A percentile compares a stretch with the other conserved stretches of the same genome.
phyloP scores from a whole-genome alignment of 2,797 vertebrate genomes.

The Oreochromis grahami region DNA sequence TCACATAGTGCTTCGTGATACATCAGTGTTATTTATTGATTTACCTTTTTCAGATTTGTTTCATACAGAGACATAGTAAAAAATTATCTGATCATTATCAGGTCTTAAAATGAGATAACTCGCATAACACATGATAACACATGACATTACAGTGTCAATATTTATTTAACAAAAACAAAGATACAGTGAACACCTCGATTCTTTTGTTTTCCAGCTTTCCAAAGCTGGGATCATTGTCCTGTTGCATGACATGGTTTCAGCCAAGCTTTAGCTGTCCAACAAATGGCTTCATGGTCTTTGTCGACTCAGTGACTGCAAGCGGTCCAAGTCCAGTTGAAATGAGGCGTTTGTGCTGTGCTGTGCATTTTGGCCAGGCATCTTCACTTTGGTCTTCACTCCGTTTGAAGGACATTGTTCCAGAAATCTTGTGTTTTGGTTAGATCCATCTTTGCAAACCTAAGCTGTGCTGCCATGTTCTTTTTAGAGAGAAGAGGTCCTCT shows the following conservation, averaged over 20 bases:
- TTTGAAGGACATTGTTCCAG: neutral
- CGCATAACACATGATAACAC: rapidly evolving
- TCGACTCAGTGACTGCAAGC: no score
- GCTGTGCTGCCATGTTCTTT: neutral
- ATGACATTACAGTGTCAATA: neutral
- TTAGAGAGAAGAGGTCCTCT: neutral
- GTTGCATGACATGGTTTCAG: neutral
- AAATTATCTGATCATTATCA: neutral
- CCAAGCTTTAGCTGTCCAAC: neutral
- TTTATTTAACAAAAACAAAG: neutral
- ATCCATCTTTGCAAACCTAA: neutral
- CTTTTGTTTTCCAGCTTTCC: neutral
- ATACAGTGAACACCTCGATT: neutral
- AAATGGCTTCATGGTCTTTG: no score
- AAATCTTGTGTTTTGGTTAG: neutral
- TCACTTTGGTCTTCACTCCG: rapidly evolving
- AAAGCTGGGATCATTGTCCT: neutral
- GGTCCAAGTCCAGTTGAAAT: neutral
- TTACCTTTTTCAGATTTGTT: neutral
- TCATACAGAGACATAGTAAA: neutral
- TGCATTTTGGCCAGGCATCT: neutral
- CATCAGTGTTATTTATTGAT: neutral
- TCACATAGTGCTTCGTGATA: neutral
- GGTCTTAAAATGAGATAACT: neutral
- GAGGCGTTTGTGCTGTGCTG: neutral